phyloP scores from a whole-genome alignment of 2,888 invertebrate species.

The Sinentomon sp. region DNA sequence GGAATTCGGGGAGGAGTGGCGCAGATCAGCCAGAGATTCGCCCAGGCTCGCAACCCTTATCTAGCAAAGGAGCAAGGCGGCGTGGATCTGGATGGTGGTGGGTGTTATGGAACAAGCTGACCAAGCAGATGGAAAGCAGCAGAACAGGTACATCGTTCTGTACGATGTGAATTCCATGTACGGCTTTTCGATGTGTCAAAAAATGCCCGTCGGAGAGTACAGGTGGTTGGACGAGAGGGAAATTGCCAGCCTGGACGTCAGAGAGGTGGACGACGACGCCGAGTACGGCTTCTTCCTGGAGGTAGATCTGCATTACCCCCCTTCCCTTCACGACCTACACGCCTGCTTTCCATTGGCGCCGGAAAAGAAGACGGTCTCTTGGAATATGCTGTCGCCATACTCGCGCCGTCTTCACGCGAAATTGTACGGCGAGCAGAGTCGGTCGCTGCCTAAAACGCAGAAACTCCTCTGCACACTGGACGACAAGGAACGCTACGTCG shows the following conservation, averaged over 20 bases:
- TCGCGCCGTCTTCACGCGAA: too few species aligned
- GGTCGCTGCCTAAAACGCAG: too few species aligned
- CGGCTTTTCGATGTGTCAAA: neutral
- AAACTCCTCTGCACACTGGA: too few species aligned
- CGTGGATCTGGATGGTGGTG: neutral
- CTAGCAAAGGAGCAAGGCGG: neutral
- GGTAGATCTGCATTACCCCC: neutral
- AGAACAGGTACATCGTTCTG: too few species aligned
- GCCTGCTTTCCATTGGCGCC: neutral
- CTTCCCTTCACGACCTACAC: neutral
- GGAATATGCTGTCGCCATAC: neutral
- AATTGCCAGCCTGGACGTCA: neutral
- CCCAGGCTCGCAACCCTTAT: neutral
- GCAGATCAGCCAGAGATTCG: neutral
- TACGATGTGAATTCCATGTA: neutral
- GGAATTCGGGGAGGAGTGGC: neutral
- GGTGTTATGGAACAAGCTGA: too few species aligned
- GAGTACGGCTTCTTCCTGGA: neutral
- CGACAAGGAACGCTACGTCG: too few species aligned
- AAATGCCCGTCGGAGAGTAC: neutral
- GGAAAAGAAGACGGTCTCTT: neutral
- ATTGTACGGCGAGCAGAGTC: too few species aligned
- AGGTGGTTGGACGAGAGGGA: neutral
- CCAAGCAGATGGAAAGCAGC: too few species aligned
- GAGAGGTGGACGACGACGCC: neutral